These are phyloP conservation scores for Nomada ferruginata DNA, from an alignment of 2,888 invertebrate genomes.

Conservation along the genomic window DNA sequence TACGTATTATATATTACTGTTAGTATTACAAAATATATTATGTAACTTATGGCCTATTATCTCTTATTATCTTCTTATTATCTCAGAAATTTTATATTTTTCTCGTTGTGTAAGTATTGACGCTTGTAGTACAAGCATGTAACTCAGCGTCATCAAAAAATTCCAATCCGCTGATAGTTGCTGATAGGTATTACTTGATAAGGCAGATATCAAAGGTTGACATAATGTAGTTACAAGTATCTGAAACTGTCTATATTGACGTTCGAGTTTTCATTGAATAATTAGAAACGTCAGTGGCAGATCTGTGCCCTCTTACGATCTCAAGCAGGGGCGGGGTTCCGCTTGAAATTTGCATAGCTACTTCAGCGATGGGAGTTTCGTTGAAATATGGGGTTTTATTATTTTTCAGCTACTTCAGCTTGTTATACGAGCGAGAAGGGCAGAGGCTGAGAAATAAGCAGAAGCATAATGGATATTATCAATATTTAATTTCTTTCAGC, in stretches of 20 bases:
- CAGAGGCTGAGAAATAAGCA: slow-evolving; percentile 55
- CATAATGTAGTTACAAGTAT: slow-evolving; percentile 51
- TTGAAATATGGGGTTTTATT: slow-evolving; percentile 80
- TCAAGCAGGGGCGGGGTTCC: slow-evolving; percentile 69
- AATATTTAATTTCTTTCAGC: slow-evolving; percentile 12
- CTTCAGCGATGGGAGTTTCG: slow-evolving; percentile 73
- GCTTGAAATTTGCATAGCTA: slow-evolving; percentile 80
- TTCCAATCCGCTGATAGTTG: neutral
- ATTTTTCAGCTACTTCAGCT: slow-evolving; percentile 75
- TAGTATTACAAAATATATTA: too few species aligned
- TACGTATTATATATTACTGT: too few species aligned
- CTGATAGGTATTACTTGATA: neutral
- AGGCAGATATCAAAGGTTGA: slow-evolving; percentile 25
- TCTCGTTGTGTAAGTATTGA: too few species aligned
- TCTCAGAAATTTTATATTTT: too few species aligned
- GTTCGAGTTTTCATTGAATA: slow-evolving; percentile 77
- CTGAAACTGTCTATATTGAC: slow-evolving; percentile 56
- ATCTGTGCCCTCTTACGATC: slow-evolving; percentile 68
- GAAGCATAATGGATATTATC: slow-evolving; percentile 17
- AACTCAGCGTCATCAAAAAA: neutral
- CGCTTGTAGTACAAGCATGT: too few species aligned
- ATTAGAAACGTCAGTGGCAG: slow-evolving; percentile 81
- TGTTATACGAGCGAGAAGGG: slow-evolving; percentile 71
- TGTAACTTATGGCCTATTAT: too few species aligned
- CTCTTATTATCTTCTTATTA: too few species aligned